A percentile compares a stretch with the other conserved stretches of the same genome.
Conservation (phyloP, 2,113 vertebrate genomes). For the Origma solitaria region DNA sequence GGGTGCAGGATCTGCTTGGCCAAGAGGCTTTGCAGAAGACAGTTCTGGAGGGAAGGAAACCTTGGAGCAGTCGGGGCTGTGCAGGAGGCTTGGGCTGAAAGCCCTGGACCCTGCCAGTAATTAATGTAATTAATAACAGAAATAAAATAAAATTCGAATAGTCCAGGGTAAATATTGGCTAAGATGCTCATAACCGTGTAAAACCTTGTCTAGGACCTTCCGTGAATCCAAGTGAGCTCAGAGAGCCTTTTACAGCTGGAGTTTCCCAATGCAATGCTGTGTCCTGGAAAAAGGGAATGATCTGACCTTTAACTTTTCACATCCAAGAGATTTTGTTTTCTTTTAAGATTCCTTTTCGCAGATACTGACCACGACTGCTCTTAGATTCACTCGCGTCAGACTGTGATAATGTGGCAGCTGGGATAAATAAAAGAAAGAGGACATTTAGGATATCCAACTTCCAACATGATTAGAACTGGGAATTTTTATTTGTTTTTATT, state of each 20-base stretch:
- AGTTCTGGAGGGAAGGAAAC: neutral
- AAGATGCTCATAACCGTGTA: neutral
- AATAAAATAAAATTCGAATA: neutral
- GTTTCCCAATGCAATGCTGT: neutral
- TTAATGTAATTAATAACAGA: neutral
- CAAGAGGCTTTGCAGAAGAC: neutral
- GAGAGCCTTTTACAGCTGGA: neutral
- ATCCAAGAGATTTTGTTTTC: neutral
- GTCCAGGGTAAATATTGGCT: neutral
- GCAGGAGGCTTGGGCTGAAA: neutral
- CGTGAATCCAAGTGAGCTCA: neutral
- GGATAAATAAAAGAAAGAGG: neutral
- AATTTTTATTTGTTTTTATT: neutral
- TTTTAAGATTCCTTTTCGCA: neutral
- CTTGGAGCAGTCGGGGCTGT: neutral
- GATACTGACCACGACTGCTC: rapidly evolving
- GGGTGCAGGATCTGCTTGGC: neutral
- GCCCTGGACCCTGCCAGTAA: neutral
- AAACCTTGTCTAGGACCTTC: neutral
- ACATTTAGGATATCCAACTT: neutral
- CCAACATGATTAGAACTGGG: rapidly evolving
- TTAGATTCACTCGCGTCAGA: rapidly evolving
- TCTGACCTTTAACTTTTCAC: neutral
- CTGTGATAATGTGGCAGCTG: neutral
- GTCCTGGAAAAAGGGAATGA: neutral